Base-by-base conservation (phyloP, 2,888 invertebrate species). In the Megalurothrips usitatus region DNA sequence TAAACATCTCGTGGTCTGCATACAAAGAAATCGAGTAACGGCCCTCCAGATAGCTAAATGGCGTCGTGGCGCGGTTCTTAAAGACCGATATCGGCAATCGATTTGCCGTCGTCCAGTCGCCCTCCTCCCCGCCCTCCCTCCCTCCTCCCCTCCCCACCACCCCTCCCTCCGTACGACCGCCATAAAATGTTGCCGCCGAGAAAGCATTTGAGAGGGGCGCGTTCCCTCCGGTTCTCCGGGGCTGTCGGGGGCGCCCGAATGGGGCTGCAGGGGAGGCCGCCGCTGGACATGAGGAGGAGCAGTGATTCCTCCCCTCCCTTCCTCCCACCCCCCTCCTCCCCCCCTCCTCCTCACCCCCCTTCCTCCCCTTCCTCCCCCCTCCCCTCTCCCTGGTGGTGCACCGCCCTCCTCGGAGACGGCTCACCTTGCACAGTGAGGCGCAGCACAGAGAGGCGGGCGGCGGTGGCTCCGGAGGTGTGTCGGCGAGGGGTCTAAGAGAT, bases 1-100 rank as follows among this genome's bases (percentile, higher is more conserved):
- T 75, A 75, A 75, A 75, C 68, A 75, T 75, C 68, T 75, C 68
- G 68, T 26, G 68, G 68, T 75, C 23, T 75, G 68, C 68, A 75
- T 75, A 75, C 68, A 75, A 75, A 75, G 68, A 75, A 75, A 75
- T 75, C 68, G 68, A 75, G 68, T 75, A 75, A 75, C 26, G 68
- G 23, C 23, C 68, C 68, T 75, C 68, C 68, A 75, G 68, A 75
- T 75, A 75, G 68, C 68, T 75, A 75, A 75, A 75, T 75, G 68
- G 68, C 68, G 68, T 75, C 68, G 26, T 75, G 68, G 68, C 26
- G 26, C 19, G 58, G 68, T 26, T 26, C 68, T 75, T 75, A 75
- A 75, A 75, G 68, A 26, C 68, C 68, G 68, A 75, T 75, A 75
- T 75, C 68, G 68, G 23, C 68, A 75, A 75, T 75, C 68, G 68